A percentile compares a stretch with the other conserved stretches of the same genome.
phyloP scores from a whole-genome alignment of 2,888 invertebrate species.

The Noctua janthina region DNA sequence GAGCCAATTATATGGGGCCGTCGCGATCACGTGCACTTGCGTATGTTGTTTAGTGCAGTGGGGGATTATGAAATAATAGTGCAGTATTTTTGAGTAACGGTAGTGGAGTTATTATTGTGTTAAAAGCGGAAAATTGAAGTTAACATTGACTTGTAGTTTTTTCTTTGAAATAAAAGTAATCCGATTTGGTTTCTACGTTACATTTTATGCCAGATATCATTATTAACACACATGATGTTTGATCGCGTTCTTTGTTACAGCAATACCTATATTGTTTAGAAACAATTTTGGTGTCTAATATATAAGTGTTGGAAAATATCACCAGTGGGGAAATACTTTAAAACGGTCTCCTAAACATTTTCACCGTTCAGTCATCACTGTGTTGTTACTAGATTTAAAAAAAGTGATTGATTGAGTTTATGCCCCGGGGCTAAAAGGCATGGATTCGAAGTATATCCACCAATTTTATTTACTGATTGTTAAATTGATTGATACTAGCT shows the following conservation, averaged over 20 bases:
- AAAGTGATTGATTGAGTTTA: conserved; percentile 16
- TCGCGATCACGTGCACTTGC: conserved; percentile 17
- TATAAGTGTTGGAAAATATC: not conserved
- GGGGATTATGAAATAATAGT: conserved; percentile 14
- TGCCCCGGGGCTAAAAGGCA: not conserved
- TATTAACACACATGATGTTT: not conserved
- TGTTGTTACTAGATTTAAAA: not conserved
- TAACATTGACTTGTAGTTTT: not conserved
- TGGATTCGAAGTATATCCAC: not conserved
- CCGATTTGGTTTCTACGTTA: not conserved
- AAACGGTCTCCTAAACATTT: conserved; percentile 6
- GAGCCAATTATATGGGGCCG: conserved; percentile 33
- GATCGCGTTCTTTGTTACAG: too few species aligned
- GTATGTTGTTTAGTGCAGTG: conserved; percentile 14
- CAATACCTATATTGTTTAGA: not conserved
- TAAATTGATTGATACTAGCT: not conserved
- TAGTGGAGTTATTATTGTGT: not conserved
- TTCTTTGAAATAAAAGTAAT: not conserved
- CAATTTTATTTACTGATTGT: not conserved
- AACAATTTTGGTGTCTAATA: not conserved
- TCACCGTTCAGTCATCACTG: conserved; percentile 10
- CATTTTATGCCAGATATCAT: not conserved
- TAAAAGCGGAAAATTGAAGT: not conserved
- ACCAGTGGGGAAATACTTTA: not conserved
- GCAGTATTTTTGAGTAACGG: not conserved